These are phyloP conservation scores for Eumeta japonica DNA, from an alignment of 1,140 invertebrate species.

Conservation along the genomic window DNA sequence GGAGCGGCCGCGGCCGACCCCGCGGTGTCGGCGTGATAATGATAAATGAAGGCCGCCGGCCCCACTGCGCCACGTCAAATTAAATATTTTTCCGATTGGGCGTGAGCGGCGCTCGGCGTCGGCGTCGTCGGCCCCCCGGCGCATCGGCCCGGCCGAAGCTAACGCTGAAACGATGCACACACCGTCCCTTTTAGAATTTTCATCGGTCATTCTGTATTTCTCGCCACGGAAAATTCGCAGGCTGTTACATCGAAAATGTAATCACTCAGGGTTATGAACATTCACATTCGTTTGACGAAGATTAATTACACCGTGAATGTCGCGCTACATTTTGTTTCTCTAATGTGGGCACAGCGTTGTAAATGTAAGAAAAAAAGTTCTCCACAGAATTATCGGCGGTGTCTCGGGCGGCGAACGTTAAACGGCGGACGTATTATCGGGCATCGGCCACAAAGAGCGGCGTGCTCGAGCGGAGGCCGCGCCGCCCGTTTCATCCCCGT, in stretches of 20 bases:
- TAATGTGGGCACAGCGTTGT: not conserved
- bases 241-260: not conserved
- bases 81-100: slow-evolving; percentile 33
- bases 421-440: slow-evolving; percentile 27
- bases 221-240: not conserved
- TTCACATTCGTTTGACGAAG: not conserved
- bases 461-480: slow-evolving; percentile 21
- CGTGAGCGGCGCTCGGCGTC: slow-evolving; percentile 15
- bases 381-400: too few relatives aligned
- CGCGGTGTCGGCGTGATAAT: slow-evolving; percentile 35
- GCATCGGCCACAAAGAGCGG: slow-evolving; percentile 30
- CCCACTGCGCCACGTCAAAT: slow-evolving; percentile 31
- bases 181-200: not conserved
- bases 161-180: not conserved
- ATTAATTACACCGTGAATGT: not conserved
- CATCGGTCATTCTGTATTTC: not conserved
- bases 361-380: not conserved
- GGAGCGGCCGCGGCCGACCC: slow-evolving; percentile 28
- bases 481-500: slow-evolving; percentile 20
- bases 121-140: slow-evolving; percentile 14
- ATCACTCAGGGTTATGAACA: not conserved
- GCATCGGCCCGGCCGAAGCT: slow-evolving; percentile 7
- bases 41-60: slow-evolving; percentile 37
- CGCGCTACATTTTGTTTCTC: not conserved
- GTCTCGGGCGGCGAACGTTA: too few relatives aligned